Evolutionary conservation across 2,888 invertebrate genomes (phyloP), one percentile per base, ranked within the genome.

Genomic region (Nemoura dubitans): DNA sequence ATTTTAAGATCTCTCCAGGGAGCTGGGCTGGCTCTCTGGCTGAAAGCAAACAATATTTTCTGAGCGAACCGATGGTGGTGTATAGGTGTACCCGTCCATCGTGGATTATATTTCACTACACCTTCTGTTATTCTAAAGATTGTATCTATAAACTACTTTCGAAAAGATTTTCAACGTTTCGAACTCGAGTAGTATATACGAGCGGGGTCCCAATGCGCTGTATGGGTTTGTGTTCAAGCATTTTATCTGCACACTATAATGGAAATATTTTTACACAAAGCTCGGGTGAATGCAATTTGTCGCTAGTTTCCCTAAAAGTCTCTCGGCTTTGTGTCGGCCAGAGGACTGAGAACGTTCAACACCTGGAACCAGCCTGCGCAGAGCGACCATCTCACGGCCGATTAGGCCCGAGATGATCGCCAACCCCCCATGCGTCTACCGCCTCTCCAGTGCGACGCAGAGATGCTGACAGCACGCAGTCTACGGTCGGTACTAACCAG

Each of bases 1-100:
- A 78, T 78, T 78, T 78, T 78, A 78, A 78, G 78, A 78, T 78
- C 78, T 28, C 28, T 78, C 28, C 28, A 59, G 59, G 59, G 59
- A 59, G 59, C 59, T 59, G 21, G 36, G 59, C 59, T 59, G 21
- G 36, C 36, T 59, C 16, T 59, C 59, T 59, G n/a, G 59, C 59
- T 59, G 59, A 10, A 59, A 59, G 59, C 59, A 59, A 59, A 59
- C 59, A 59, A 59, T 59, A 59, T 59, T 59, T 10, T 14, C 59
- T 59, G 59, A 21, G 59, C 59, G 59, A 59, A 59, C 59, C 14
- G 59, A 27, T 21, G 78, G 78, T 78, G 78, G 25, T 21, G 6
- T 36, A 36, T n/a, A n/a, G n/a, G n/a, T n/a, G n/a, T 36, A 36
- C 36, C 36, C 36, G 36, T 36, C 59, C 59, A 59, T 36, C 59